Base-by-base conservation (phyloP, 2,113 vertebrate genomes). In the Syngnathus scovelli region DNA sequence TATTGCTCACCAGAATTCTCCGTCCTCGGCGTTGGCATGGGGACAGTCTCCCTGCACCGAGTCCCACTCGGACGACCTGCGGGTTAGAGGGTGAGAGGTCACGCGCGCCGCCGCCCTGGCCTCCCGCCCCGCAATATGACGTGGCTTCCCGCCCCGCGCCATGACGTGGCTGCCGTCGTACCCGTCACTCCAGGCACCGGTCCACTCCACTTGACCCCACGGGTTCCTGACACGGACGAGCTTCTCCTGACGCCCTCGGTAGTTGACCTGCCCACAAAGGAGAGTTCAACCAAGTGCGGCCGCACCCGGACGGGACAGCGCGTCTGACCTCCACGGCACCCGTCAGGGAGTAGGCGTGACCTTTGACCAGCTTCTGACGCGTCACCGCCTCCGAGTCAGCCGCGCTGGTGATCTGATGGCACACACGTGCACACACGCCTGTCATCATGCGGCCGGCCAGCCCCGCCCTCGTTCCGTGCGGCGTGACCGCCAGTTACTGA, bases 201-300 rank as follows among this genome's bases (percentile, higher is more conserved):
- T 98, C 96, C 96, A 98, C 80, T 98, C 96, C 84, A 98, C 95
- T 81, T 98, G 92, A 33, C 96, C 95, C 96, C 96, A 98, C 19
- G 96, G 96, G 70, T 98, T 98, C 64, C 95, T 89, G 81, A 98
- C 90, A 23, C 95, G 90, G 74, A 98, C 88, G 85, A 98, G 86
- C 76, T 94, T 94, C 87, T 98, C 93, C 78, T 76, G 55, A 0
- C 90, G 89, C 5, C 95, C 95, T 1, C 88, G 84, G 58, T 92
- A 96, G 54, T 86, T 92, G 66, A 98, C 95, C 96, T 98, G 62
- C 39, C 46, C 58, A 63, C 6, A 67, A 8, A 61, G 13, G 74
- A 49, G 8, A 71, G 56, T 27, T 11, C 38, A 7, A 6, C 4
- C 18, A 43, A 6, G 46, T 52, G 23, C 33, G 9, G 38, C 7